These are phyloP conservation scores for Isichthys henryi DNA, from an alignment of 2,113 vertebrate genomes.

Conservation along the genomic window DNA sequence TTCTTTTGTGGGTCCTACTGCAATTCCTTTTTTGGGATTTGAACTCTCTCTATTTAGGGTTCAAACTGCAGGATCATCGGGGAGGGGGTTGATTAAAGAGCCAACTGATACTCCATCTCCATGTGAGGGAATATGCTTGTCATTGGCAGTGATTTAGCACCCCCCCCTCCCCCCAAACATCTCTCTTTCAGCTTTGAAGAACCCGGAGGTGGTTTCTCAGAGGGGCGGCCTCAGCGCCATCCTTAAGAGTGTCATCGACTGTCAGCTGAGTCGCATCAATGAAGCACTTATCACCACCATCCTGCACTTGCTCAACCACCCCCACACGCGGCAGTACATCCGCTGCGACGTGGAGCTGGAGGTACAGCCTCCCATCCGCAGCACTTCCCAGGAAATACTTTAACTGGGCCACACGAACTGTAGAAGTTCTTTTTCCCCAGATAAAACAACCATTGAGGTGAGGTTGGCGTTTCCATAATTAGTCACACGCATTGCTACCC, in stretches of 20 bases:
- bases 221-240: slow-evolving; percentile 92
- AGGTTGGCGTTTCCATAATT: background rate
- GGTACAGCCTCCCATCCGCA: slow-evolving; percentile 54
- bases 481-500: background rate
- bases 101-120: background rate
- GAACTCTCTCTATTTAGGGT: background rate
- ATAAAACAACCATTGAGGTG: background rate
- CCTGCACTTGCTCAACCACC: slow-evolving; percentile 96
- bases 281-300: slow-evolving; percentile 96
- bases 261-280: slow-evolving; percentile 93
- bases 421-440: background rate
- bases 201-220: slow-evolving; percentile 92
- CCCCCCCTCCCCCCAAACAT: background rate
- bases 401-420: background rate
- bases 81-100: background rate
- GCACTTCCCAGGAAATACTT: background rate
- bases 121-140: background rate
- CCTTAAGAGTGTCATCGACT: slow-evolving; percentile 94
- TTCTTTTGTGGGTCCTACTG: background rate
- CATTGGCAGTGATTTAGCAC: background rate
- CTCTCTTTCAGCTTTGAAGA: slow-evolving; percentile 77
- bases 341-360: slow-evolving; percentile 90
- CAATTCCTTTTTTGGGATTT: background rate
- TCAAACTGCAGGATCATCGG: background rate
- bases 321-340: slow-evolving; percentile 89